Conservation (phyloP, 2,113 vertebrate genomes). For the Echinops telfairi region DNA sequence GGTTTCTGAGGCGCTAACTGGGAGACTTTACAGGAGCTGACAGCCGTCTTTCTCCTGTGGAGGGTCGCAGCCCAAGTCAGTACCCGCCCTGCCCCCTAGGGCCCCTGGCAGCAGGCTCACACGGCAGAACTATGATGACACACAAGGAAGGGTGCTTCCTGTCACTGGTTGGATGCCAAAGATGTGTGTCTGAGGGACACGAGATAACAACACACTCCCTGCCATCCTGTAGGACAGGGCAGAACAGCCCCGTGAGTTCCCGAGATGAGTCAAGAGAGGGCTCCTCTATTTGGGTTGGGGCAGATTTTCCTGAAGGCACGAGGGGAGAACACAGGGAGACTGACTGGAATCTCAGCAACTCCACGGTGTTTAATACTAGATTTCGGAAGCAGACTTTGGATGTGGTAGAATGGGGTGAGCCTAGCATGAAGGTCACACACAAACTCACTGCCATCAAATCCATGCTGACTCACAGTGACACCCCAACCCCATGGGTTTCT, state of each 20-base stretch:
- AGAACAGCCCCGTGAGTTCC: not conserved
- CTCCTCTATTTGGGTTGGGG: not conserved
- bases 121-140: not conserved
- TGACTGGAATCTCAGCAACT: not conserved
- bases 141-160: not conserved
- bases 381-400: not conserved
- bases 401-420: not conserved
- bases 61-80: no score
- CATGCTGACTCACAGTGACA: no score
- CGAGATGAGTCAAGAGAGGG: not conserved
- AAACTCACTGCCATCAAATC: no score
- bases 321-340: not conserved
- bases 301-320: conserved; percentile 7
- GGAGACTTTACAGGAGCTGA: no score
- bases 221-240: no score
- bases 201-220: not conserved
- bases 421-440: no score
- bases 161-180: not conserved
- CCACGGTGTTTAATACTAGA: not conserved
- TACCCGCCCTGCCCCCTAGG: no score
- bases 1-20: no score
- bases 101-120: not conserved
- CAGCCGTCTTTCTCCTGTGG: no score
- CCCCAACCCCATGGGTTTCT: no score
- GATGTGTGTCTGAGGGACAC: not conserved